phyloP scores from a whole-genome alignment of 2,797 vertebrate genomes.

The Chelon labrosus region DNA sequence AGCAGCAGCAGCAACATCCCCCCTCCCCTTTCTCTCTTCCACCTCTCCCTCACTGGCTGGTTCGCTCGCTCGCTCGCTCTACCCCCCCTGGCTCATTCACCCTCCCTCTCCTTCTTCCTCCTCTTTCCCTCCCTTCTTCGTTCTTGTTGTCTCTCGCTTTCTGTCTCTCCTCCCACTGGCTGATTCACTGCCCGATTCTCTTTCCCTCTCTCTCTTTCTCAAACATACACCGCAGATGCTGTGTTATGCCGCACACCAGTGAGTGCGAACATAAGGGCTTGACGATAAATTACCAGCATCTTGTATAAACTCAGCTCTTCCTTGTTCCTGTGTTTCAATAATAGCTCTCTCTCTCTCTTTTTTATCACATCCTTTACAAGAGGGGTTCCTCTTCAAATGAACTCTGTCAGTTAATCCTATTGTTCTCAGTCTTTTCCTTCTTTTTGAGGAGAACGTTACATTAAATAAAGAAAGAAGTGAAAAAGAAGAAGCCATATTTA shows the following conservation, averaged over 20 bases:
- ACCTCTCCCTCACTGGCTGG: slow-evolving; percentile 42
- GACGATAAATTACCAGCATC: slow-evolving; percentile 59
- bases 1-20: slow-evolving; percentile 62
- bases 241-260: slow-evolving; percentile 60
- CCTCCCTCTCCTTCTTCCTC: slow-evolving; percentile 65
- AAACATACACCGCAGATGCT: slow-evolving; percentile 66
- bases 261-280: slow-evolving; percentile 59
- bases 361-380: not conserved
- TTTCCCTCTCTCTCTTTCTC: slow-evolving; percentile 21
- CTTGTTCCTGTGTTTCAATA: slow-evolving; percentile 16
- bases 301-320: slow-evolving; percentile 47
- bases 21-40: slow-evolving; percentile 59
- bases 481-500: not conserved
- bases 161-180: slow-evolving; percentile 66
- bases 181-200: slow-evolving; percentile 60
- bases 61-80: slow-evolving; percentile 68
- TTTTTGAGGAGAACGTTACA: slow-evolving; percentile 13
- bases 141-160: slow-evolving; percentile 48
- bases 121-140: slow-evolving; percentile 59
- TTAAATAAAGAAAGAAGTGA: not conserved
- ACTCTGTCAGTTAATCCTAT: slow-evolving; percentile 23
- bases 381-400: not conserved
- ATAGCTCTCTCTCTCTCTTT: not conserved
- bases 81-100: slow-evolving; percentile 72
- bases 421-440: slow-evolving; percentile 30